phyloP scores from a whole-genome alignment of 1,140 invertebrate genomes.

The Caenorhabditis inopinata region DNA sequence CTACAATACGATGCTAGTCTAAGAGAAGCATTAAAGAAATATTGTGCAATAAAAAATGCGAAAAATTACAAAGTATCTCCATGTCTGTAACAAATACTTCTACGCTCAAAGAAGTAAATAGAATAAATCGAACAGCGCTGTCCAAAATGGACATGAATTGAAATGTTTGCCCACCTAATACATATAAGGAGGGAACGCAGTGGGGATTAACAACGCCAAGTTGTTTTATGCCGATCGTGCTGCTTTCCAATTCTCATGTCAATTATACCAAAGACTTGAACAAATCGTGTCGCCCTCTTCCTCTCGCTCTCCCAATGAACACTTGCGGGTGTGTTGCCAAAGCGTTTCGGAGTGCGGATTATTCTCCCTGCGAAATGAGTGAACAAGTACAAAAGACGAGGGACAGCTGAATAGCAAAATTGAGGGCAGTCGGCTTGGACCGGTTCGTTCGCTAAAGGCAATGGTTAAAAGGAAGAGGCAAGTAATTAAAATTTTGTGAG shows the following conservation, averaged over 20 bases:
- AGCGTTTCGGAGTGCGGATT: not conserved
- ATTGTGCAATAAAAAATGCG: too few species aligned
- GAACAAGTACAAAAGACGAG: slow-evolving; percentile 10
- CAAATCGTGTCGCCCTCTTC: too few species aligned
- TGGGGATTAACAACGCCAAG: not conserved
- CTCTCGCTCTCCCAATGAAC: not conserved
- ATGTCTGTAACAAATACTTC: too few species aligned
- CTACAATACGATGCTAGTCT: too few species aligned
- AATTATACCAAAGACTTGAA: not conserved
- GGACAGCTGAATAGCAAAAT: not conserved
- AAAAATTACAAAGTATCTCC: too few species aligned
- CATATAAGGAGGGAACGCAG: not conserved
- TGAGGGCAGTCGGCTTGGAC: not conserved
- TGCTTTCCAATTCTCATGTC: not conserved
- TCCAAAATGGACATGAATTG: too few species aligned
- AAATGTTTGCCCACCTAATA: not conserved
- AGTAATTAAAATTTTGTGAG: too few species aligned
- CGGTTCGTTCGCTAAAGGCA: too few species aligned
- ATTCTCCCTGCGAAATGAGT: not conserved
- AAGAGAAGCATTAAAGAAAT: too few species aligned
- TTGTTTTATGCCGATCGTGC: not conserved
- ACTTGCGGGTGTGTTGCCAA: not conserved
- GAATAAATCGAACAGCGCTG: too few species aligned
- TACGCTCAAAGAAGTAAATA: too few species aligned
- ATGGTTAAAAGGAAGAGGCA: too few species aligned